phyloP scores from a whole-genome alignment of 2,888 invertebrate genomes.

The Prosapia bicincta region DNA sequence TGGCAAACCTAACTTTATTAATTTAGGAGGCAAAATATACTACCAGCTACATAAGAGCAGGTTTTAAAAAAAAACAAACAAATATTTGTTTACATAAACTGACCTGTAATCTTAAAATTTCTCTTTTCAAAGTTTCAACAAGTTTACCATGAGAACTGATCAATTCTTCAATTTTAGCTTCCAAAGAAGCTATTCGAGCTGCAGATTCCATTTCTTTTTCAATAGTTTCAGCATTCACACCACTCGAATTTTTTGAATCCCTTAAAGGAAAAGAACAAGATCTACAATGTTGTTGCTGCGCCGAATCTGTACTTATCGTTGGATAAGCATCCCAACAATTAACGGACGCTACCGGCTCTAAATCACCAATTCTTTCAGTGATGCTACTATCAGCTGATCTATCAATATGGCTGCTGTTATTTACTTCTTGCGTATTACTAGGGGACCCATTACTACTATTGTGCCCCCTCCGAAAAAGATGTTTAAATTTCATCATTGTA shows the following conservation, averaged over 20 bases:
- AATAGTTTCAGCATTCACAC: slow-evolving; percentile 60
- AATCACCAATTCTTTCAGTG: slow-evolving; percentile 1
- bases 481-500: slow-evolving; percentile 89
- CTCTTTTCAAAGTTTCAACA: slow-evolving; percentile 60
- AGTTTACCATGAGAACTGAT: slow-evolving; percentile 64
- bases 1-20: too few species aligned
- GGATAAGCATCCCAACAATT: slow-evolving; percentile 3
- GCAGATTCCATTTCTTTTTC: slow-evolving; percentile 60
- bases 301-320: background rate
- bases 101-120: slow-evolving; percentile 69
- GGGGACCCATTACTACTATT: slow-evolving; percentile 18
- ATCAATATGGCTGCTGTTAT: slow-evolving; percentile 12
- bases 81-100: slow-evolving; percentile 25
- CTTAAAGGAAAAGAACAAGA: background rate
- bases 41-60: too few species aligned
- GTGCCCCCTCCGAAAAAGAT: slow-evolving; percentile 85
- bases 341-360: slow-evolving; percentile 36
- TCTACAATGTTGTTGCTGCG: slow-evolving; percentile 3
- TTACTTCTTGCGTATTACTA: slow-evolving; percentile 33
- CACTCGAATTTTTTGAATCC: background rate
- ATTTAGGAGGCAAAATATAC: too few species aligned
- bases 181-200: slow-evolving; percentile 59
- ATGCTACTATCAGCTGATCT: slow-evolving; percentile 14
- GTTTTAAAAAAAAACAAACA: too few species aligned
- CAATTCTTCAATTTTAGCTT: slow-evolving; percentile 58